phyloP scores from a whole-genome alignment of 2,113 vertebrate genomes.

The Octodon degus region DNA sequence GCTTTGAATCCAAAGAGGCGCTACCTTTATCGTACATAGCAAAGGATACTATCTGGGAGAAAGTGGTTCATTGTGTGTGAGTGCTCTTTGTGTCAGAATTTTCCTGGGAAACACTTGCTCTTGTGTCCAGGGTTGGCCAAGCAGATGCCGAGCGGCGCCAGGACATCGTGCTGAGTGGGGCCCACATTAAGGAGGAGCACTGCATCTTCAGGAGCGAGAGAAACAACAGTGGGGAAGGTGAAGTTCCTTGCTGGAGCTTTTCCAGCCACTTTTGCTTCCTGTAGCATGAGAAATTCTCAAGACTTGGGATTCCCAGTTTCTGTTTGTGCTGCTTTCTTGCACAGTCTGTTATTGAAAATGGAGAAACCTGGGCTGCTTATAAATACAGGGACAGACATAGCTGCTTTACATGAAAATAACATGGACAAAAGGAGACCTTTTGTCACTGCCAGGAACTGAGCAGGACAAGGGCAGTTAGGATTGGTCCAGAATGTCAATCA shows the following conservation, averaged over 20 bases:
- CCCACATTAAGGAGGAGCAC: conserved; percentile 98
- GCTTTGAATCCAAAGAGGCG: conserved; percentile 15
- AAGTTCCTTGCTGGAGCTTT: conserved; percentile 47
- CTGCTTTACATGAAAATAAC: conserved; percentile 62
- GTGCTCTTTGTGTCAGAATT: conserved; percentile 57
- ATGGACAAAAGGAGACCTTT: conserved; percentile 37
- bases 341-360: conserved; percentile 20
- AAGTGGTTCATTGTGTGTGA: conserved; percentile 69
- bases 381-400: neutral
- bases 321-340: neutral
- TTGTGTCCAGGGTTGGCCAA: conserved; percentile 93
- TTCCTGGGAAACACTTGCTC: conserved; percentile 63
- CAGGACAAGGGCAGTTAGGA: neutral
- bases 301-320: neutral
- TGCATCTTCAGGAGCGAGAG: conserved; percentile 97
- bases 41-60: conserved; percentile 68
- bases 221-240: conserved; percentile 93
- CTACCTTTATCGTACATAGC: conserved; percentile 37
- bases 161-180: conserved; percentile 98
- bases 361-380: conserved; percentile 7
- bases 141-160: conserved; percentile 96
- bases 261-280: neutral
- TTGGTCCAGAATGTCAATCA: conserved; percentile 76
- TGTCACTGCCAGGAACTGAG: conserved; percentile 24
- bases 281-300: neutral